Conservation (phyloP, 2,797 vertebrate genomes). For the Staurois parvus region DNA sequence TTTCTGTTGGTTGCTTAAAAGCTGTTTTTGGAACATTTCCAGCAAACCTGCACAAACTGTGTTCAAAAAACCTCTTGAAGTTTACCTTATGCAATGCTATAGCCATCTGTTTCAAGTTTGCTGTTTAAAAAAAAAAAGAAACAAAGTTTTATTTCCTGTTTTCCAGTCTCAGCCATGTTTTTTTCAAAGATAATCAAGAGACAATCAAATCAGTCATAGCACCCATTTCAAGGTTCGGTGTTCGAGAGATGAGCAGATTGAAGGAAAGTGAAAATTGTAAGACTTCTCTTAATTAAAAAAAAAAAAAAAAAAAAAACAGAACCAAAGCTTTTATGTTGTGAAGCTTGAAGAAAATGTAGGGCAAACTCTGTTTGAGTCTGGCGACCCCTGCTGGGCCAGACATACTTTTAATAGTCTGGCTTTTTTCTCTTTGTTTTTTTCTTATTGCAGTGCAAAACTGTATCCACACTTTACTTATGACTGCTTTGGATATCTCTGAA, state of each 20-base stretch:
- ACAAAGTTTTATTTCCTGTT: conserved; percentile 37
- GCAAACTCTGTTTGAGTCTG: conserved; percentile 13
- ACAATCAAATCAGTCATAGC: conserved; percentile 11
- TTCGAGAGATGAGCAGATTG: conserved; percentile 10
- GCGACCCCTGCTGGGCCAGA: neutral
- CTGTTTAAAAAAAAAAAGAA: neutral
- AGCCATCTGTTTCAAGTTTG: conserved; percentile 53
- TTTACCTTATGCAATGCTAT: conserved; percentile 34
- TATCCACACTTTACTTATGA: neutral
- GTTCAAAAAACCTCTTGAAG: conserved; percentile 39
- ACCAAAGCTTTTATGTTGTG: conserved; percentile 9
- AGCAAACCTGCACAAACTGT: conserved; percentile 43
- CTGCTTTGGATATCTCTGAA: neutral
- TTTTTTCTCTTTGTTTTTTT: neutral
- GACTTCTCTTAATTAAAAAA: conserved; percentile 26
- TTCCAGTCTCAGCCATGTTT: neutral
- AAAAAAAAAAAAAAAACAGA: neutral
- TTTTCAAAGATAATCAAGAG: conserved; percentile 15
- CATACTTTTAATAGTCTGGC: neutral
- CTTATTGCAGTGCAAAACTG: neutral
- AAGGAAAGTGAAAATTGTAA: neutral
- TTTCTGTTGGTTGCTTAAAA: conserved; percentile 29
- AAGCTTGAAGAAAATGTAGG: neutral
- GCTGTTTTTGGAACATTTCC: conserved; percentile 44
- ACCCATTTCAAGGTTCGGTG: neutral